Base-by-base conservation (phyloP, 2,113 vertebrate genomes). In the Oostethus manadensis region DNA sequence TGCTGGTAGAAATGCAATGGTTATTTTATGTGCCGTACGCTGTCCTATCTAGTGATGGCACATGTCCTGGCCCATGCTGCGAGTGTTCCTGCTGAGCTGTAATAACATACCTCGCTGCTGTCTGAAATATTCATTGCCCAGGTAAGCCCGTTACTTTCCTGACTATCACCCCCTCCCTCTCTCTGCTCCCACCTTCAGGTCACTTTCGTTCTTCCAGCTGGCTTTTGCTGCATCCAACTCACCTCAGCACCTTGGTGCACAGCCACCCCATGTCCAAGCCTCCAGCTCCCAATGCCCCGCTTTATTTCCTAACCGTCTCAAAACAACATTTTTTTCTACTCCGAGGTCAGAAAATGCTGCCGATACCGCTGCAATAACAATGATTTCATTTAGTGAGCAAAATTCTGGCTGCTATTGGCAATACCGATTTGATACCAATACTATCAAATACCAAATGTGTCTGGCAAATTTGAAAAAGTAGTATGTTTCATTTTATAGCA, bases 61-160 rank as follows among this genome's bases (percentile, higher is more conserved):
- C 77, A 83, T 75, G 78, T 82, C 74, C 61, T 51, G 70, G 73
- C 75, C 68, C 84, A 77, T 79, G 79, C 78, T 85, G 84, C 68
- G 84, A 81, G 76, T 63, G 69, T 68, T 78, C 82, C 79, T 64
- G 71, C 80, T 73, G 81, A 77, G 87, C 79, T 74, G 77, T 85
- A 86, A 88, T 86, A 87, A 86, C 84, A 86, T 84, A 87, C 78
- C 82, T 84, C 82, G 61, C 56, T 82, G 85, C 69, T 56, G 76
- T 65, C 79, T 88, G 85, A 88, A 88, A 87, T 85, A 88, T 87
- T 88, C 83, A 87, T 87, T 64, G 83, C 58, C 14, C 74, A 84
- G 81, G 81, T 87, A 86, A 83, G 75, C 74, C 79, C 76, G 77
- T 85, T 78, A 73, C 71, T 85, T 71, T 77, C 80, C 74, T 81